These are phyloP conservation scores for Agonopterix subpropinquella DNA, from an alignment of 2,888 invertebrate genomes.

Conservation along the genomic window DNA sequence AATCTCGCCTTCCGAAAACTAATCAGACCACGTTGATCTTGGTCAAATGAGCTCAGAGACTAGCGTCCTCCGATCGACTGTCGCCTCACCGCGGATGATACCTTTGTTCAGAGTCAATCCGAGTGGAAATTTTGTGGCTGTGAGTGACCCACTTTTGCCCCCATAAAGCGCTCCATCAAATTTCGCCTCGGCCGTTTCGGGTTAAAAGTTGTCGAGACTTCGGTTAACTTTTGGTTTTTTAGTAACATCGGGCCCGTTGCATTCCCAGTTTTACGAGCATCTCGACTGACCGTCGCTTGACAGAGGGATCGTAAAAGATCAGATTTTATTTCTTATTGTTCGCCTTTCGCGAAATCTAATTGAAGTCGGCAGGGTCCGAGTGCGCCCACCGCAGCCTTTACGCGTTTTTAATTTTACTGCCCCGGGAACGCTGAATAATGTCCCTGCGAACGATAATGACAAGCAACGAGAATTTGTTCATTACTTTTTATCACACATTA, in stretches of 20 bases:
- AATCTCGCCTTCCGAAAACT: conserved; percentile 14
- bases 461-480: conserved; percentile 47
- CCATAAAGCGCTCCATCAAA: conserved; percentile 61
- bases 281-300: conserved; percentile 60
- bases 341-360: conserved; percentile 72
- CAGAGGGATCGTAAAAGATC: conserved; percentile 66
- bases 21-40: conserved; percentile 1
- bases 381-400: conserved; percentile 53
- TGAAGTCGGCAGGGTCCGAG: conserved; percentile 51
- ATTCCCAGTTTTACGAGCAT: conserved; percentile 65
- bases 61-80: not conserved
- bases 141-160: conserved; percentile 59
- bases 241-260: conserved; percentile 56
- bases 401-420: conserved; percentile 68
- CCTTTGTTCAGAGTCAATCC: conserved; percentile 18
- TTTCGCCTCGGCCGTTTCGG: conserved; percentile 46
- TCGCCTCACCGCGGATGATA: conserved; percentile 3
- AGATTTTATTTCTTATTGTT: conserved; percentile 74
- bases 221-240: conserved; percentile 53
- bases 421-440: conserved; percentile 52
- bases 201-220: conserved; percentile 35
- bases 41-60: conserved; percentile 1
- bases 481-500: conserved; percentile 61
- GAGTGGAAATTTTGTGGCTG: conserved; percentile 22
- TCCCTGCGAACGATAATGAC: conserved; percentile 46